Evolutionary conservation across 2,888 invertebrate genomes (phyloP), one percentile per base, ranked within the genome.

Genomic region (Heliconius cydno): DNA sequence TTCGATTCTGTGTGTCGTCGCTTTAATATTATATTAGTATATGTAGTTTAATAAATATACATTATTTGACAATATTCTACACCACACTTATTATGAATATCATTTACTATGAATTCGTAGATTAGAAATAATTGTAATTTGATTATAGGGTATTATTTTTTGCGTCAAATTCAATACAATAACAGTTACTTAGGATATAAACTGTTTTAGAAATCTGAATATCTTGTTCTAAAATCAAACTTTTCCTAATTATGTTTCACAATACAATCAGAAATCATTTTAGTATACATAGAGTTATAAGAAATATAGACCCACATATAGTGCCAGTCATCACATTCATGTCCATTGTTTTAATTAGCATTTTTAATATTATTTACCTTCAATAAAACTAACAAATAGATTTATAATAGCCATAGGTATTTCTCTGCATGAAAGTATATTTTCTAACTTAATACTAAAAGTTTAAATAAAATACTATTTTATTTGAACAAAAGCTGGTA

Each of bases 301-400:
- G 30, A 66, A 66, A 72, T n/a, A 78, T 41, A 52, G 46, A n/a
- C 30, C 13, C 57, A 71, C 68, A 60, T 41, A 71, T 57, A 67
- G 41, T 78, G 57, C 72, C 66, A 80, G 46, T 80, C 78, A 75
- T 78, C 78, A 80, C 76, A 80, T 80, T 70, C 83, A 84, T 84
- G 77, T 76, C 57, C 84, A 84, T 83, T 78, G 80, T 77, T 81
- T 81, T 81, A 67, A 80, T 81, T 81, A 80, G 81, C 81, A 73
- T 70, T 79, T 66, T 81, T 81, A 66, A n/a, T 71, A 77, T 81
- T 72, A 82, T 84, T 83, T 79, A 68, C 73, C 57, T 60, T 68
- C 52, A 63, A 67, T 60, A 41, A 41, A 46, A 70, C 6, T 46
- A 70, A 41, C 5, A 25, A 68, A 41, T 68, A 41, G n/a, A 13